Evolutionary conservation across 2,797 vertebrate genomes (phyloP).

Genomic region (Enteromius unitaeniatus): DNA sequence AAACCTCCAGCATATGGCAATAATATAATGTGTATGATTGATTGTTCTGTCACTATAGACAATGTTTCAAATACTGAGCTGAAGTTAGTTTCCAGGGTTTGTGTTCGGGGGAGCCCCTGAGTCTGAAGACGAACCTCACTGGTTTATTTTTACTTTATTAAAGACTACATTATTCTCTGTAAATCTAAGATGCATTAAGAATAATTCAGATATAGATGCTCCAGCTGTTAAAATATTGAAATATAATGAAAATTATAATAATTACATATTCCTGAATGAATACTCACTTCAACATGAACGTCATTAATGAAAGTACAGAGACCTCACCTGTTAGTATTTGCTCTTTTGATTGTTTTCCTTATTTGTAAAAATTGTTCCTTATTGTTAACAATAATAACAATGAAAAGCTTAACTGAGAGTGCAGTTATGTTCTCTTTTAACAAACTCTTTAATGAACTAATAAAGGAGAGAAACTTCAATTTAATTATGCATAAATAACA

Average conservation of each 20-base stretch:
- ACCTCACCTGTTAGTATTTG: background rate
- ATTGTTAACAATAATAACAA: background rate
- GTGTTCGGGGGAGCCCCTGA: background rate
- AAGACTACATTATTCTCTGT: background rate
- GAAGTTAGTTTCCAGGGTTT: background rate
- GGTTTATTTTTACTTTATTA: background rate
- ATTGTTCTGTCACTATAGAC: background rate
- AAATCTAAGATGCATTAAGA: background rate
- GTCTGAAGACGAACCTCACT: background rate
- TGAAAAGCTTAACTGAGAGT: no score
- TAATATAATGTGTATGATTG: background rate
- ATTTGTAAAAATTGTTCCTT: background rate
- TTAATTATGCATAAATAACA: background rate
- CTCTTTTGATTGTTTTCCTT: background rate
- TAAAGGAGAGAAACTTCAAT: background rate
- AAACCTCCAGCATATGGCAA: slow-evolving; percentile 5
- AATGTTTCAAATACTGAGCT: background rate
- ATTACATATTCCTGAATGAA: background rate
- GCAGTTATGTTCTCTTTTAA: no score
- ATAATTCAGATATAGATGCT: background rate
- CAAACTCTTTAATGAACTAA: background rate
- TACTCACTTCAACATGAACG: background rate
- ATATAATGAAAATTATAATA: background rate
- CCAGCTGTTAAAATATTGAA: background rate
- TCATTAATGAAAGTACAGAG: background rate